phyloP scores from a whole-genome alignment of 2,113 vertebrate species.

The Romanogobio albipinnatus region DNA sequence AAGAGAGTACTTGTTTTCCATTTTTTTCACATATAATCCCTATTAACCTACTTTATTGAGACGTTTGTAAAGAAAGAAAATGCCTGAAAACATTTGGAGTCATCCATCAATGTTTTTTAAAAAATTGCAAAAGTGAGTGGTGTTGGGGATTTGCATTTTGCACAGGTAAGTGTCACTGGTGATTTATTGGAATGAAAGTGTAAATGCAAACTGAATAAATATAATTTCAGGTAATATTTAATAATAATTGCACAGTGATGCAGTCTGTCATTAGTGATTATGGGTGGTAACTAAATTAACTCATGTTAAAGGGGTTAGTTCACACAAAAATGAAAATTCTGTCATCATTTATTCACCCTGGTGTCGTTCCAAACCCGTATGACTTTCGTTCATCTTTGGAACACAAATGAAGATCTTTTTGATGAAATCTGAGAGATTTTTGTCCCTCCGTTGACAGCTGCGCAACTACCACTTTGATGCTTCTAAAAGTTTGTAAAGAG shows the following conservation, averaged over 20 bases:
- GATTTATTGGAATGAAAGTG: neutral
- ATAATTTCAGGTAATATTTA: conserved; percentile 12
- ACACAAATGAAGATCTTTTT: no score
- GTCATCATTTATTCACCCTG: no score
- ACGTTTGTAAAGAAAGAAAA: neutral
- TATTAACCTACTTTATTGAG: neutral
- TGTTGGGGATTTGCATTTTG: neutral
- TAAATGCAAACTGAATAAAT: neutral
- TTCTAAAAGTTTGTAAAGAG: no score
- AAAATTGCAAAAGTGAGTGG: neutral
- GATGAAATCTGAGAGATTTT: no score
- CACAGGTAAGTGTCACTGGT: neutral
- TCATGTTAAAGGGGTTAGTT: neutral
- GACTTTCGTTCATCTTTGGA: no score
- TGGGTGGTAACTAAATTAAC: neutral
- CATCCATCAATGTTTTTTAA: neutral
- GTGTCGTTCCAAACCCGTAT: no score
- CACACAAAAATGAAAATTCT: no score
- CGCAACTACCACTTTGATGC: no score
- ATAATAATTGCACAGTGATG: neutral
- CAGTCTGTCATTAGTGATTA: neutral
- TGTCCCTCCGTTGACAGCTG: no score
- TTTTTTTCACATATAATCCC: neutral
- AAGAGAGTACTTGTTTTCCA: neutral
- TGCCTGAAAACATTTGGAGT: neutral